Evolutionary conservation across 2,113 vertebrate genomes (phyloP), one percentile per base, ranked within the genome.

Genomic region (Chaenogobius annularis): DNA sequence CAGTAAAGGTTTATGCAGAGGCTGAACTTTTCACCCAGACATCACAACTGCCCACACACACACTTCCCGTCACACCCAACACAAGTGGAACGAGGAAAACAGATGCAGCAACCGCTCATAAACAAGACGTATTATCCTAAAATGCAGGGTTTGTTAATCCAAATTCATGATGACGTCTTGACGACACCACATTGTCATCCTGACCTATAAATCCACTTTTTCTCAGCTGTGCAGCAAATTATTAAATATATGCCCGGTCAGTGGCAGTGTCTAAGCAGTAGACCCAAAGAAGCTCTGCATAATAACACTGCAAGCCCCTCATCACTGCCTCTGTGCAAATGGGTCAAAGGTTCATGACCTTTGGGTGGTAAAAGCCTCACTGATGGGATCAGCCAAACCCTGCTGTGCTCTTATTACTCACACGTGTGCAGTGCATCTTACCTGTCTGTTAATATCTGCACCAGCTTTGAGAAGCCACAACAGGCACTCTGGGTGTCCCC

Each of bases 361-460:
- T 50, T 35, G 66, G 68, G 66, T 66, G 43, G 62, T 68, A 50
- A 81, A 79, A 89, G 88, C 83, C 77, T 68, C 22, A 71, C 52
- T 86, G 63, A 90, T 84, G 71, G 82, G 83, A 89, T 90, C 68
- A 88, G 73, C 52, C 82, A 52, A 72, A 43, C 26, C 64, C 46
- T 19, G 35, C 46, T 73, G 56, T 80, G 56, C 63, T 76, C 23
- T 69, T 80, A 77, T 79, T 10, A 68, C 20, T 73, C 20, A 4
- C 1, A 2, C 11, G 48, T 54, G 55, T 44, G 64, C 8, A 14
- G 40, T 40, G 20, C 26, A 12, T 59, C 81, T 1, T 94, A 99
- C 98, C 96, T 96, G 97, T 91, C 95, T 95, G 92, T 99, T 96
- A 90, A 98, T 93, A 93, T 97, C 95, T 90, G 97, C 97, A 77